These are phyloP conservation scores for Coelopa pilipes DNA, from an alignment of 2,888 invertebrate species.

Conservation along the genomic window DNA sequence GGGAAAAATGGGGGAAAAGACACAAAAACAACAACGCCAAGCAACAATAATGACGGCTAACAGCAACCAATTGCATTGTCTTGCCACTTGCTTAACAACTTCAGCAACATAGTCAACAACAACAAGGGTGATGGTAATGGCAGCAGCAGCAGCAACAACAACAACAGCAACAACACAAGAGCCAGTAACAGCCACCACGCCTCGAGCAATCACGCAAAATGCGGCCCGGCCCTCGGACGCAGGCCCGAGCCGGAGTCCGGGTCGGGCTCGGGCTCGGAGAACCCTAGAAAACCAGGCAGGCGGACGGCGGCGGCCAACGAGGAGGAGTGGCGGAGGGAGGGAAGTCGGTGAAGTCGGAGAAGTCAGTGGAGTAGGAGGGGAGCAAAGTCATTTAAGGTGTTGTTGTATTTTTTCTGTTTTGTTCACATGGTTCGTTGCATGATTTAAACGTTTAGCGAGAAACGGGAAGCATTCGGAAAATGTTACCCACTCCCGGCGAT, in stretches of 20 bases:
- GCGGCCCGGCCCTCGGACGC: constrained; percentile 48
- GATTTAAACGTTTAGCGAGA: constrained; percentile 41
- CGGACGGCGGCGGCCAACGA: constrained; percentile 5
- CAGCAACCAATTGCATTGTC: constrained; percentile 21
- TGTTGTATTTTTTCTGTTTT: constrained; percentile 6
- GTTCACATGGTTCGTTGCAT: constrained; percentile 51
- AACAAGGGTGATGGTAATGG: constrained; percentile 22
- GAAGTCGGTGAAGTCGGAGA: too few species aligned
- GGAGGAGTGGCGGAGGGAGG: too few species aligned
- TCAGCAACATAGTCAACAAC: constrained; percentile 31
- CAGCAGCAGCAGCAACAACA: constrained; percentile 32
- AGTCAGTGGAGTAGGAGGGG: too few species aligned
- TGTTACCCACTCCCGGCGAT: neutral
- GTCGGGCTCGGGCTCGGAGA: constrained; percentile 32
- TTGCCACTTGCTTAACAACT: constrained; percentile 37
- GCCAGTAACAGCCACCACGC: constrained; percentile 52
- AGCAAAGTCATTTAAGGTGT: constrained; percentile 56
- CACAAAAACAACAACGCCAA: constrained; percentile 9
- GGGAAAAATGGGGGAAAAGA: too few species aligned
- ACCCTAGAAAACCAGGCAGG: constrained; percentile 13
- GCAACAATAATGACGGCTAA: constrained; percentile 13
- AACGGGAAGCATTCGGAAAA: constrained; percentile 18
- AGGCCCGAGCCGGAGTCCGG: neutral
- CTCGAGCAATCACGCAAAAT: constrained; percentile 62
- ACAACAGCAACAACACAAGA: constrained; percentile 29